phyloP scores from a whole-genome alignment of 1,140 invertebrate genomes.

The Aphelinus atriplicis region DNA sequence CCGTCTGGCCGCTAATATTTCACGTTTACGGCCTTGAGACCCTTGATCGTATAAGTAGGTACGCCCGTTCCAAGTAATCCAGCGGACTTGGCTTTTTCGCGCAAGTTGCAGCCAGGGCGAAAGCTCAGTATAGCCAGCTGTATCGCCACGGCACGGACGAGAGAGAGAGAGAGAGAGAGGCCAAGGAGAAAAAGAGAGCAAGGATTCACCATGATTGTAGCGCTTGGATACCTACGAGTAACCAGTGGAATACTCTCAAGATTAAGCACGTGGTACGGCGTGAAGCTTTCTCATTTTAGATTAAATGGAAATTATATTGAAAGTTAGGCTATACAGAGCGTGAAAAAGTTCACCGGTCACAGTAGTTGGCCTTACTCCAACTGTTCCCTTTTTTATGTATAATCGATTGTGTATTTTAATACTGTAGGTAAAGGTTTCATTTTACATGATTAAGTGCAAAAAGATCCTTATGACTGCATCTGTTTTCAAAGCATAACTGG shows the following conservation, averaged over 20 bases:
- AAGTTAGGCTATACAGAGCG: constrained; percentile 12
- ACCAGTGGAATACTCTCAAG: constrained; percentile 14
- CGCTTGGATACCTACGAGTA: background rate
- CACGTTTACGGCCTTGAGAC: background rate
- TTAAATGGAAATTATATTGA: constrained; percentile 24
- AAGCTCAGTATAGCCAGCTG: too few species aligned
- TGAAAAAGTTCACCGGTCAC: constrained; percentile 20
- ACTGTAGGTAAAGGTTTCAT: too few species aligned
- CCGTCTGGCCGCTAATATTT: constrained; percentile 20
- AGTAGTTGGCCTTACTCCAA: too few species aligned
- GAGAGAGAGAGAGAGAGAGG: too few species aligned
- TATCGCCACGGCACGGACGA: too few species aligned
- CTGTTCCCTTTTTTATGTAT: too few species aligned
- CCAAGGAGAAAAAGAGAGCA: background rate
- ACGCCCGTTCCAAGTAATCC: constrained; percentile 25
- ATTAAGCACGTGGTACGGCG: constrained; percentile 12
- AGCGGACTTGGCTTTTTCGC: constrained; percentile 37
- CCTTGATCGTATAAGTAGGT: constrained; percentile 4
- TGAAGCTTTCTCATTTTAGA: constrained; percentile 1
- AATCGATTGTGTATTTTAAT: too few species aligned
- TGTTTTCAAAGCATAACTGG: too few species aligned
- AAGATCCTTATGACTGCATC: too few species aligned
- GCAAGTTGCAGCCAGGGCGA: constrained; percentile 4
- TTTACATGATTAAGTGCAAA: too few species aligned
- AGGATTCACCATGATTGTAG: constrained; percentile 19